Base-by-base conservation (phyloP, 2,888 invertebrate genomes). In the Megalurothrips usitatus region DNA sequence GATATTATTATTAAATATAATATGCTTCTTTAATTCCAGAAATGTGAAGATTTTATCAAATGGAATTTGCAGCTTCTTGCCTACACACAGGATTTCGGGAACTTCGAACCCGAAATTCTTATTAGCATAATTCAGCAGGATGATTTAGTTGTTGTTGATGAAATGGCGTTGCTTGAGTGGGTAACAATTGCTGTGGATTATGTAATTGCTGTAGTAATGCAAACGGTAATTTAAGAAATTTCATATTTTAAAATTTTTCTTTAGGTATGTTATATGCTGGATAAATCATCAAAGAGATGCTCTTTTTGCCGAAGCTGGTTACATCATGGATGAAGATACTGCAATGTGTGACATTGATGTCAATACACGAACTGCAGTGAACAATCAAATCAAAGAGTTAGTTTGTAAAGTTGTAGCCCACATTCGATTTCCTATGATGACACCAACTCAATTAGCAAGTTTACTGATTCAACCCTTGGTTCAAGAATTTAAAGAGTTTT, bases 381-480 rank as follows among this genome's bases (percentile, higher is more conserved):
- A 75, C 26, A 75, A 26, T 26, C 68, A 75, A 26, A 75, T 75
- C n/a, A 75, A 75, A 75, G 68, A 75, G 2, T 26, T 75, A 26
- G 68, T 75, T 75, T 75, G 68, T 10, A 23, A 26, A 26, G 68
- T 75, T 26, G 23, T 75, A 34, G n/a, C 79, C 10, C 88, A 92
- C n/a, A 81, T 84, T 83, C 89, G 94, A 84, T 98, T 98, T 88
- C 96, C 97, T 0, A 97, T 97, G 96, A 97, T 98, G 96, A 92
- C 94, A 26, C 95, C 96, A 0, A 90, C 93, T 81, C 96, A 98
- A 86, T 87, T 98, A 83, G 94, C 95, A 0, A 93, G 94, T 85
- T 87, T 98, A 47, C 88, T 97, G 79, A 88, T 95, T 19, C 93
- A 92, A 47, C 94, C 94, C 0, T 88, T 97, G 11, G 92, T 94